Conservation (phyloP, 2,888 invertebrate species). For the Rosalia funebris region DNA sequence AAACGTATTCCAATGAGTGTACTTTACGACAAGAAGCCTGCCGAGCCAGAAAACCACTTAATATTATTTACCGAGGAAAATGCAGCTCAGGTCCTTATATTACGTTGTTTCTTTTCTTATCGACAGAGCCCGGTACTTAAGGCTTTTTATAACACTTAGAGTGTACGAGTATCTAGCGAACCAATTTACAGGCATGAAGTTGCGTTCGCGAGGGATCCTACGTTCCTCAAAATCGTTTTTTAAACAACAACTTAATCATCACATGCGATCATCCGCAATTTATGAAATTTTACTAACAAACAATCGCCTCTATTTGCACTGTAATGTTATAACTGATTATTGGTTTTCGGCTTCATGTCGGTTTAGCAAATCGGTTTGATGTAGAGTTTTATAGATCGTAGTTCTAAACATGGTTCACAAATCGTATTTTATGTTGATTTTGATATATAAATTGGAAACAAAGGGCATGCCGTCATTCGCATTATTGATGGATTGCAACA, state of each 20-base stretch:
- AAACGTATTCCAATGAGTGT: slow-evolving; percentile 87
- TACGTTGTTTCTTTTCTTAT: slow-evolving; percentile 1
- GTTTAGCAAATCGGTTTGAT: slow-evolving; percentile 20
- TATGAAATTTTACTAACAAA: not conserved
- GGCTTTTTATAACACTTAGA: not conserved
- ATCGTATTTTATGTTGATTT: slow-evolving; percentile 1
- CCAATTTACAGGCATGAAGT: not conserved
- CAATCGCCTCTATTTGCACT: too few species aligned
- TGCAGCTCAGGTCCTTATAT: slow-evolving; percentile 76
- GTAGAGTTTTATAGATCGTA: slow-evolving; percentile 23
- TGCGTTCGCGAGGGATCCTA: not conserved
- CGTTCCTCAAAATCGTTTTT: not conserved
- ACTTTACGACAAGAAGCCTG: slow-evolving; percentile 84
- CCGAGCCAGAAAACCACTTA: slow-evolving; percentile 75
- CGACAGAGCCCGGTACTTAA: not conserved
- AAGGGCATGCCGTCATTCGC: not conserved
- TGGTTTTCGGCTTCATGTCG: too few species aligned
- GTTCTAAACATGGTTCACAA: slow-evolving; percentile 30
- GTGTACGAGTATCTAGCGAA: too few species aligned
- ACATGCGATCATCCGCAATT: too few species aligned
- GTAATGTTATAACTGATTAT: too few species aligned
- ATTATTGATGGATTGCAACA: slow-evolving; percentile 1
- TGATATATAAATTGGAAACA: not conserved
- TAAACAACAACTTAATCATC: too few species aligned
- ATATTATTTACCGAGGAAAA: slow-evolving; percentile 83